A percentile compares a stretch with the other conserved stretches of the same genome.
These are phyloP conservation scores for Troides oblongomaculatus DNA, from an alignment of 2,888 invertebrate genomes.

Conservation along the genomic window DNA sequence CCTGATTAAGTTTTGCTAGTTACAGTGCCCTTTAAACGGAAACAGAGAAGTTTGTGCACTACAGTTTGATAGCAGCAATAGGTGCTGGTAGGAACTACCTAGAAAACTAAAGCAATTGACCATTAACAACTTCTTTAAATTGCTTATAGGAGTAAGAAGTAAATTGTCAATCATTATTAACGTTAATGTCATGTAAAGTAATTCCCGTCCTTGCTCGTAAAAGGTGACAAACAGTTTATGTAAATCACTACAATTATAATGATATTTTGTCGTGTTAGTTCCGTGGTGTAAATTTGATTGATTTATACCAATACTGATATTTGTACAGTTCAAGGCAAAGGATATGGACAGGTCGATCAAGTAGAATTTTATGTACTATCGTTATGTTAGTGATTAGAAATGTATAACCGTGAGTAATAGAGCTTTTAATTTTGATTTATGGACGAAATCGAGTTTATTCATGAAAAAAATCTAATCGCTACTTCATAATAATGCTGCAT, in stretches of 20 bases:
- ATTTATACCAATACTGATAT: conserved; percentile 27
- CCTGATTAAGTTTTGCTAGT: too few relatives aligned
- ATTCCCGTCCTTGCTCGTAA: background rate
- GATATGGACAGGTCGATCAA: conserved; percentile 32
- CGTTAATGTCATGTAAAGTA: conserved; percentile 9
- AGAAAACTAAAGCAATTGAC: background rate
- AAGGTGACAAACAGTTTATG: conserved; percentile 18
- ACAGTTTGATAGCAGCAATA: too few relatives aligned
- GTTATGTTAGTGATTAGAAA: background rate
- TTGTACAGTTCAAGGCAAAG: conserved; percentile 37
- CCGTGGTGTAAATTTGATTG: conserved; percentile 31
- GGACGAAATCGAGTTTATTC: background rate
- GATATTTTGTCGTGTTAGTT: conserved; percentile 40
- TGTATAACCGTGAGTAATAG: background rate
- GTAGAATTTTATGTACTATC: background rate
- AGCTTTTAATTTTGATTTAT: background rate
- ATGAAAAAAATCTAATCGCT: too few relatives aligned
- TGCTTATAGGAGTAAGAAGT: conserved; percentile 11
- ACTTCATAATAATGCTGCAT: too few relatives aligned
- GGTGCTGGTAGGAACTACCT: too few relatives aligned
- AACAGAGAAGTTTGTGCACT: too few relatives aligned
- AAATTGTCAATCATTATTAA: conserved; percentile 1
- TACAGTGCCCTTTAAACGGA: too few relatives aligned
- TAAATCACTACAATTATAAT: conserved; percentile 48
- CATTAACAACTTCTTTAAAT: conserved; percentile 10